Evolutionary conservation across 2,888 invertebrate species (phyloP).

Genomic region (Lysandra bellargus): DNA sequence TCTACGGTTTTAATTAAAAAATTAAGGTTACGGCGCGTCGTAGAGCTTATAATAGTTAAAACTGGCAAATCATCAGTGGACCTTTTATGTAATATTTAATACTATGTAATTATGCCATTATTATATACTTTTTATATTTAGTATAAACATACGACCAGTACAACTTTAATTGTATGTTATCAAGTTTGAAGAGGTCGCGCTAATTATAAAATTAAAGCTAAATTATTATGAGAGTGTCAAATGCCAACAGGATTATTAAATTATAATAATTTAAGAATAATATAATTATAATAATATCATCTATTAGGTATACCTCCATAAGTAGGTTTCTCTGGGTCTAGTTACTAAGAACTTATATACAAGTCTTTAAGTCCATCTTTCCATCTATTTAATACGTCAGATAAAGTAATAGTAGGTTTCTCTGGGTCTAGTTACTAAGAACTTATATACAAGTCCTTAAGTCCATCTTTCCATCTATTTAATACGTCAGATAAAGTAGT

Average conservation of each 20-base stretch:
- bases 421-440: not conserved
- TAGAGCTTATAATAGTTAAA: too few species aligned
- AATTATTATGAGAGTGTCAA: conserved; percentile 1
- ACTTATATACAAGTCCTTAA: not conserved
- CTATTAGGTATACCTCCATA: not conserved
- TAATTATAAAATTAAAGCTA: conserved; percentile 2
- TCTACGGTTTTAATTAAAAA: not conserved
- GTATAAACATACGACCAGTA: not conserved
- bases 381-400: too few species aligned
- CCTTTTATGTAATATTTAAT: too few species aligned
- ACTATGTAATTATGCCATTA: too few species aligned
- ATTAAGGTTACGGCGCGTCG: not conserved
- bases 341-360: not conserved
- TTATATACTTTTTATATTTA: not conserved
- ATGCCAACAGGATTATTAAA: conserved; percentile 23
- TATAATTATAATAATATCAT: not conserved
- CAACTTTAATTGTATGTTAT: not conserved
- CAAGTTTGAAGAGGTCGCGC: not conserved
- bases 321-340: not conserved
- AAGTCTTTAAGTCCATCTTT: too few species aligned
- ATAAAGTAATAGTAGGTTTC: not conserved
- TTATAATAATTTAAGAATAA: conserved; percentile 13
- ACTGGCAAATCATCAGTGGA: too few species aligned
- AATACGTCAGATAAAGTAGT: too few species aligned
- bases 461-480: too few species aligned